A percentile compares a stretch with the other conserved stretches of the same genome.
These are phyloP conservation scores for Papilio elwesi DNA, from an alignment of 2,888 invertebrate species.

Conservation along the genomic window DNA sequence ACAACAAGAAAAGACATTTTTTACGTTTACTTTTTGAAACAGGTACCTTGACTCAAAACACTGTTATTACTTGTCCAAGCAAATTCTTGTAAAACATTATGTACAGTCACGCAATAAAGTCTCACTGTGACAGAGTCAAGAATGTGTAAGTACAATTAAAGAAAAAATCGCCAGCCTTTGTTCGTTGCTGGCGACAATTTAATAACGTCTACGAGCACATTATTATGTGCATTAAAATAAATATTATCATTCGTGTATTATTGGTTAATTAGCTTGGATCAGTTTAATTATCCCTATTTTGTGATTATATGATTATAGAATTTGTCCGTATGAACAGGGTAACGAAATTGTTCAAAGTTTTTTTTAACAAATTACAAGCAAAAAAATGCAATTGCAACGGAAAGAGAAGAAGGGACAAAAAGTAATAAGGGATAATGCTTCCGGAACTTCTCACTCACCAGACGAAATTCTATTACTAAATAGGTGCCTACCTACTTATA, in stretches of 20 bases:
- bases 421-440: too few relatives aligned
- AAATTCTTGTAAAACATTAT: slow-evolving; percentile 20
- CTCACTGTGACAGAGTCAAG: slow-evolving; percentile 7
- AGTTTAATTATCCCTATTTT: too few relatives aligned
- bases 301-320: too few relatives aligned
- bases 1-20: slow-evolving; percentile 6
- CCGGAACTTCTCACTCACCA: too few relatives aligned
- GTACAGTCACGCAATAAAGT: slow-evolving; percentile 23
- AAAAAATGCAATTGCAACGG: too few relatives aligned
- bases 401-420: too few relatives aligned
- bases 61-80: slow-evolving; percentile 12
- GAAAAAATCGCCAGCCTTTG: background rate
- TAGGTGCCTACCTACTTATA: too few relatives aligned
- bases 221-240: background rate
- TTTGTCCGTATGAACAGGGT: too few relatives aligned
- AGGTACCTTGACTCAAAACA: slow-evolving; percentile 21
- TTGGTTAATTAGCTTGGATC: too few relatives aligned
- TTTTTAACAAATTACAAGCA: too few relatives aligned
- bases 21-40: slow-evolving; percentile 12
- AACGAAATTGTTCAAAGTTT: too few relatives aligned
- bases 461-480: too few relatives aligned
- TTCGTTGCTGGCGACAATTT: background rate
- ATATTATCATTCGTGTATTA: background rate
- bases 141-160: slow-evolving; percentile 10
- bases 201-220: background rate